These are phyloP conservation scores for Pharmacophagus antenor DNA, from an alignment of 2,888 invertebrate species.

Conservation along the genomic window DNA sequence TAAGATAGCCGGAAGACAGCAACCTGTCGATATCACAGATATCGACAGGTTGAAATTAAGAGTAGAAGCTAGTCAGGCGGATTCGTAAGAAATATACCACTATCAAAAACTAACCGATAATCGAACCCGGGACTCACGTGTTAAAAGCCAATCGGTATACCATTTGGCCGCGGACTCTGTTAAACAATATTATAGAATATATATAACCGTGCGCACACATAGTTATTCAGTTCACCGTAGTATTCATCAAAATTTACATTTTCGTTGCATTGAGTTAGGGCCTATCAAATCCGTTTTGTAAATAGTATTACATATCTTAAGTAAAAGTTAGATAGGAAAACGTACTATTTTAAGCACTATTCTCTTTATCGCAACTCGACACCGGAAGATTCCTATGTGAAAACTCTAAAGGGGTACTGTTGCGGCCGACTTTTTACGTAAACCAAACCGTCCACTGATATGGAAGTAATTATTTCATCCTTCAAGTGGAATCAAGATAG, in stretches of 20 bases:
- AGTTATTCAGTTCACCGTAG: no score
- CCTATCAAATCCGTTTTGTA: no score
- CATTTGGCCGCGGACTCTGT: background rate
- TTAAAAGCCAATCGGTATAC: background rate
- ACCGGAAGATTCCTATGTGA: conserved; percentile 59
- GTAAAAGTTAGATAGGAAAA: background rate
- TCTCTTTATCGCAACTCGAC: conserved; percentile 50
- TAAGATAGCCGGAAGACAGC: background rate
- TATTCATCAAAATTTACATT: no score
- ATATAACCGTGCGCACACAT: no score
- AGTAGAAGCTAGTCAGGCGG: no score
- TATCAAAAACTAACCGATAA: background rate
- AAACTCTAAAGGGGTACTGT: conserved; percentile 41
- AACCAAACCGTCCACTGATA: conserved; percentile 52
- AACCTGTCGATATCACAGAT: no score
- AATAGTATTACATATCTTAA: background rate
- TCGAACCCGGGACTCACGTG: background rate
- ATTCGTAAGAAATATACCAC: background rate
- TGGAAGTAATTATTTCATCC: conserved; percentile 65
- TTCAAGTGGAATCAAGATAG: conserved; percentile 34
- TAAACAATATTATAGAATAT: background rate
- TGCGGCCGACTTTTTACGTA: conserved; percentile 54
- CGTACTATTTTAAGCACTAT: background rate
- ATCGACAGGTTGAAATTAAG: no score
- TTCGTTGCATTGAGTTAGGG: no score